Conservation (phyloP, 2,888 invertebrate genomes). For the Onchidella celtica region DNA sequence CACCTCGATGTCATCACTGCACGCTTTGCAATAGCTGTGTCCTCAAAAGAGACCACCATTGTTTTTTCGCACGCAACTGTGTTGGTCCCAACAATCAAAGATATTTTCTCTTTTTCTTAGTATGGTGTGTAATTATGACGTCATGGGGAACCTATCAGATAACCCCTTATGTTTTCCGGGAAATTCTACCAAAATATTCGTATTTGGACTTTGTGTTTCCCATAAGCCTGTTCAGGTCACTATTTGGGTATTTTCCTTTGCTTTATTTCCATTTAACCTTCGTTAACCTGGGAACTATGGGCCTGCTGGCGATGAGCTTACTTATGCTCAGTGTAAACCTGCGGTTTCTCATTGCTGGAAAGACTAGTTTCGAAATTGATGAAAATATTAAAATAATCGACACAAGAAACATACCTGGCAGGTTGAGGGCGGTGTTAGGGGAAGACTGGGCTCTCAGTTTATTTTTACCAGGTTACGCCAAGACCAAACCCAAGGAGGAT, state of each 20-base stretch:
- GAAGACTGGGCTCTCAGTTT: conserved; percentile 70
- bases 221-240: conserved; percentile 58
- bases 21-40: conserved; percentile 71
- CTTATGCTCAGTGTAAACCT: conserved; percentile 60
- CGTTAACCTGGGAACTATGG: conserved; percentile 63
- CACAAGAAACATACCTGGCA: conserved; percentile 54
- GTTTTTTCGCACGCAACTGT: conserved; percentile 74
- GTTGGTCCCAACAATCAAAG: conserved; percentile 74
- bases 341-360: conserved; percentile 57
- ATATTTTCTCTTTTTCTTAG: conserved; percentile 73
- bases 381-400: conserved; percentile 63
- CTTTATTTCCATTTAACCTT: conserved; percentile 56
- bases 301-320: conserved; percentile 59
- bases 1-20: conserved; percentile 77
- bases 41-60: conserved; percentile 78
- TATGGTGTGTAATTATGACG: conserved; percentile 66
- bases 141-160: conserved; percentile 60
- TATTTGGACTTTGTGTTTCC: conserved; percentile 66
- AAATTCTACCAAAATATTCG: conserved; percentile 51
- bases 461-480: conserved; percentile 66
- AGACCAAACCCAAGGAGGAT: conserved; percentile 64
- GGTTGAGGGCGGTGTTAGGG: conserved; percentile 69
- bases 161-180: conserved; percentile 52
- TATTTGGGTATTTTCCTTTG: conserved; percentile 57
- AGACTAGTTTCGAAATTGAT: conserved; percentile 70